Conservation (phyloP, 1,140 invertebrate genomes). For the Trichoplusia ni region DNA sequence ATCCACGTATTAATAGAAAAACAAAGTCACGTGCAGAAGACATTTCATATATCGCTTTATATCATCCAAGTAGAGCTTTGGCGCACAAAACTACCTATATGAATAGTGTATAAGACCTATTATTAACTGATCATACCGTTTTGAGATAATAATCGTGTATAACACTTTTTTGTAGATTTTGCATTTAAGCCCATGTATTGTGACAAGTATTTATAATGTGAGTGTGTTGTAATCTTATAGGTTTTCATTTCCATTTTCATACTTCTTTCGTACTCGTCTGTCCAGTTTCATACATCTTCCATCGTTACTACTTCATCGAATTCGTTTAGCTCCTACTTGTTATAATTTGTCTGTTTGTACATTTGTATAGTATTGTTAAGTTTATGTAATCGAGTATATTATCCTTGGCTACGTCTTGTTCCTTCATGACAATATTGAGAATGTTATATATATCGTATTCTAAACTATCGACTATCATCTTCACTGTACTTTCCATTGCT, state of each 20-base stretch:
- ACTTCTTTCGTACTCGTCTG: not conserved
- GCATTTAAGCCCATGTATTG: constrained; percentile 78
- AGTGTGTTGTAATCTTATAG: constrained; percentile 67
- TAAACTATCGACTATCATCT: constrained; percentile 19
- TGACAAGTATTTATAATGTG: constrained; percentile 73
- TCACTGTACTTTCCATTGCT: constrained; percentile 28
- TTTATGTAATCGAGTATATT: constrained; percentile 8
- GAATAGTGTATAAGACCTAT: constrained; percentile 72
- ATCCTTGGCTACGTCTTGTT: constrained; percentile 66
- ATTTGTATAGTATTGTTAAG: constrained; percentile 25
- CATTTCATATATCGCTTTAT: constrained; percentile 56
- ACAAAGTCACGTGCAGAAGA: constrained; percentile 38
- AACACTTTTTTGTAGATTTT: constrained; percentile 76
- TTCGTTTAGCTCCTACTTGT: not conserved
- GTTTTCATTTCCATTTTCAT: constrained; percentile 42
- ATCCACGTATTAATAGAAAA: constrained; percentile 18
- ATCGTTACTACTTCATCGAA: constrained; percentile 19
- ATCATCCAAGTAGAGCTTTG: constrained; percentile 75
- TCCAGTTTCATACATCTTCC: constrained; percentile 5
- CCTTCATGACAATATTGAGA: constrained; percentile 75
- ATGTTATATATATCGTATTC: constrained; percentile 42
- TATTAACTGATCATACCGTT: constrained; percentile 71
- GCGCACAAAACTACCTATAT: constrained; percentile 73
- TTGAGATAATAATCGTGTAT: constrained; percentile 76
- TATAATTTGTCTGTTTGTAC: constrained; percentile 4